Evolutionary conservation across 1,140 invertebrate species (phyloP).

Genomic region (Stegodyphus dumicola): DNA sequence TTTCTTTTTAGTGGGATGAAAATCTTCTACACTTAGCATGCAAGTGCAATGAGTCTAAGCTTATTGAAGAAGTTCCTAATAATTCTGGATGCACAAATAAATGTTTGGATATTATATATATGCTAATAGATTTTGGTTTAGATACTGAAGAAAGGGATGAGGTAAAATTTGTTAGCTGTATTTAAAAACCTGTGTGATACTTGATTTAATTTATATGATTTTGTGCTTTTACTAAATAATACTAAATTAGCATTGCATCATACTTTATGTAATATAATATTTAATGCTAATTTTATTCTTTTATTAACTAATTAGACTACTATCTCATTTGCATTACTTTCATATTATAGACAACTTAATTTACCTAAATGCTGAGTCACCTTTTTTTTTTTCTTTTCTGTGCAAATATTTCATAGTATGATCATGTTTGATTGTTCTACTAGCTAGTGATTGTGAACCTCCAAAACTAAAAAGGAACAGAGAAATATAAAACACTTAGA

Average conservation of each 20-base stretch:
- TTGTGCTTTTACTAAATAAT: not conserved
- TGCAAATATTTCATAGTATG: too few relatives aligned
- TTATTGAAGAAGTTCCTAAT: too few relatives aligned
- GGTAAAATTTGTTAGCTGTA: conserved; percentile 2
- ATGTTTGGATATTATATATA: conserved; percentile 15
- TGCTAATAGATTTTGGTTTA: conserved; percentile 41
- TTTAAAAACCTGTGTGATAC: not conserved
- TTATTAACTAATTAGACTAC: not conserved
- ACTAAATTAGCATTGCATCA: not conserved
- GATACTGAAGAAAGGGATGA: conserved; percentile 20
- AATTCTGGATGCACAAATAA: not conserved
- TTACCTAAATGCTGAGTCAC: too few relatives aligned
- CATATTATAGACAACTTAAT: too few relatives aligned
- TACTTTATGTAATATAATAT: not conserved
- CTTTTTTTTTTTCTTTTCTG: too few relatives aligned
- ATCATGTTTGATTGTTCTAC: too few relatives aligned
- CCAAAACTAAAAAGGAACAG: too few relatives aligned
- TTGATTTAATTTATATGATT: not conserved
- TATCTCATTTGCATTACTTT: not conserved
- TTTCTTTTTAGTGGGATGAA: too few relatives aligned
- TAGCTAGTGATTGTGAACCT: too few relatives aligned
- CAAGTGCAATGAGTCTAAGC: too few relatives aligned
- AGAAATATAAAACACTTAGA: too few relatives aligned
- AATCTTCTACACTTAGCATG: too few relatives aligned
- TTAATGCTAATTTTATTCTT: not conserved